Base-by-base conservation (phyloP, 2,888 invertebrate genomes). In the Muschampia plurimacula region DNA sequence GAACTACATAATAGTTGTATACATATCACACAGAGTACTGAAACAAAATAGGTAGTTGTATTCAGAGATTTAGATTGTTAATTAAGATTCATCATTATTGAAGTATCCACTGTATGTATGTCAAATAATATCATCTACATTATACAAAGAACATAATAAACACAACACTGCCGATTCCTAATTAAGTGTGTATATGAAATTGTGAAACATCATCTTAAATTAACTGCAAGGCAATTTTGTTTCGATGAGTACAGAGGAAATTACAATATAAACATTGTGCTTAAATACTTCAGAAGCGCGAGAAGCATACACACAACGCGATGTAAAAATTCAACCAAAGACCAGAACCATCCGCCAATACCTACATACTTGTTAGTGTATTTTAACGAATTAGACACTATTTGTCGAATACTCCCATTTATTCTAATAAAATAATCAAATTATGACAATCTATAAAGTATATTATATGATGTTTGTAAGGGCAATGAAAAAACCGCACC, bases 401-500 rank as follows among this genome's bases (percentile, higher is more conserved):
- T 10, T 2, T 15, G 8, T 65, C 44, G 55, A 67, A 52, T 52
- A 10, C 22, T 41, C 22, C 32, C 44, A 32, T 22, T 36, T 15
- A 46, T 59, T 70, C 12, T 28, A 46, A 44, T 4, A 46, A n/a
- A 64, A 15, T 57, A 55, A 55, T 41, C n/a, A 28, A 70, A 64
- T 57, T 67, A 71, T 72, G 77, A 78, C 76, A 74, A 72, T 74
- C 69, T 72, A 64, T 52, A 69, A 67, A 74, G 71, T 74, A 75
- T 22, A 77, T 77, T 76, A 75, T 78, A 76, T 76, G 32, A 62
- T 52, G 44, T 52, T 72, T 77, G 74, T 82, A 83, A 79, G 78
- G 83, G 82, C 84, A 81, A 85, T 81, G 78, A 77, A 79, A 83
- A 88, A 91, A 91, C 92, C 93, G 91, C 92, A 92, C 92, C 93